Base-by-base conservation (phyloP, 2,113 vertebrate species). In the Mola mola region DNA sequence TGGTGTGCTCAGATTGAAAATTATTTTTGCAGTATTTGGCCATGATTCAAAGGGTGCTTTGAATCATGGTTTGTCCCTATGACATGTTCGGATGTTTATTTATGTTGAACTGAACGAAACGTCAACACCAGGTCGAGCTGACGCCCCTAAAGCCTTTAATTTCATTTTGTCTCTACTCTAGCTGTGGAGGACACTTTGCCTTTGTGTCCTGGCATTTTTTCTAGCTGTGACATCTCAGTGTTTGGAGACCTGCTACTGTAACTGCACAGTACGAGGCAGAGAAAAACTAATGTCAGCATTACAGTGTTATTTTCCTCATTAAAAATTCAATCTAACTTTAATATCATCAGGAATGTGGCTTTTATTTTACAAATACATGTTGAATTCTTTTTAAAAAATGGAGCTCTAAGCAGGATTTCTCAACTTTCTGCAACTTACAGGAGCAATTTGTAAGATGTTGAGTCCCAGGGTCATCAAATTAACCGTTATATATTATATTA, bases 221-320 rank as follows among this genome's bases (percentile, higher is more conserved):
- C 21, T 16, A 55, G 29, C 65, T 46, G 64, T 56, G 48, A 59
- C 21, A 66, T 59, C 21, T 64, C 48, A 21, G 44, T 21, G 36
- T 79, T 60, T 75, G 64, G 79, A 70, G 51, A 63, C 37, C 25
- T 50, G 25, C 26, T 6, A 8, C 72, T 72, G 61, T 77, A 44
- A 80, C 48, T 37, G n/a, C n/a, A n/a, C n/a, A n/a, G n/a, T n/a
- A n/a, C n/a, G n/a, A n/a, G n/a, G n/a, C n/a, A n/a, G n/a, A n/a
- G n/a, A n/a, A n/a, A n/a, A n/a, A n/a, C n/a, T n/a, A n/a, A n/a
- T n/a, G n/a, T n/a, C n/a, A n/a, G n/a, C n/a, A n/a, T n/a, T n/a
- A n/a, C n/a, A n/a, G n/a, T n/a, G n/a, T n/a, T n/a, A n/a, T n/a
- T n/a, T n/a, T n/a, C n/a, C n/a, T n/a, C n/a, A n/a, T n/a, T n/a